Conservation (phyloP, 2,888 invertebrate species). For the Prosapia bicincta region DNA sequence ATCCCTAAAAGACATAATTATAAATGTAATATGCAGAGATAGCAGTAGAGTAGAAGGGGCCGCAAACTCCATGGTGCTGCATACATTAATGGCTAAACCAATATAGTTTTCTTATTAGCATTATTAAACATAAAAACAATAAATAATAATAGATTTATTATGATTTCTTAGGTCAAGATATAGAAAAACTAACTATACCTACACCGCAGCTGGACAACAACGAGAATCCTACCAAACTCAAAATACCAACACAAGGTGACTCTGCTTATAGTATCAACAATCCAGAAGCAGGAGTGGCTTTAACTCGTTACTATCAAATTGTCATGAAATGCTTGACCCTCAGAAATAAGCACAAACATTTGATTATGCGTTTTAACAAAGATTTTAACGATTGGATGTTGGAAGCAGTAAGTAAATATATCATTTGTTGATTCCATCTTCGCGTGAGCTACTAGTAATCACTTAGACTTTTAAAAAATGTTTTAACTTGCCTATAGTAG, state of each 20-base stretch:
- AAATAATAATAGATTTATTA: too few relatives aligned
- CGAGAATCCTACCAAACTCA: slow-evolving; percentile 32
- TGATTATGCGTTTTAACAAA: slow-evolving; percentile 34
- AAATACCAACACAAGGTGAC: slow-evolving; percentile 31
- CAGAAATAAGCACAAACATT: slow-evolving; percentile 26
- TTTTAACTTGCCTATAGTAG: too few relatives aligned
- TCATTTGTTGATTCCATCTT: too few relatives aligned
- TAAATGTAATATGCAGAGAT: too few relatives aligned
- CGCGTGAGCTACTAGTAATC: too few relatives aligned
- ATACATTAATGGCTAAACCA: too few relatives aligned
- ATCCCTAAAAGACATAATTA: too few relatives aligned
- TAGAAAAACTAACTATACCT: slow-evolving; percentile 19
- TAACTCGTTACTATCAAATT: slow-evolving; percentile 34
- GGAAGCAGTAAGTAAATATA: slow-evolving; percentile 12
- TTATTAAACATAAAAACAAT: too few relatives aligned
- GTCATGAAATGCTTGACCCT: slow-evolving; percentile 34
- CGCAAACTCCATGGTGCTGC: too few relatives aligned
- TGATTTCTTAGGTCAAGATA: background rate
- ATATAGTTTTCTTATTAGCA: too few relatives aligned
- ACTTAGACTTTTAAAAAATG: too few relatives aligned
- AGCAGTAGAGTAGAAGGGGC: too few relatives aligned
- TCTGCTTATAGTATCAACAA: slow-evolving; percentile 33
- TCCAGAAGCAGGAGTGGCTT: slow-evolving; percentile 31
- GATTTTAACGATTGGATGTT: slow-evolving; percentile 26
- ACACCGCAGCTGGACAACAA: slow-evolving; percentile 35